Base-by-base conservation (phyloP, 2,113 vertebrate genomes). In the Daboia siamensis region DNA sequence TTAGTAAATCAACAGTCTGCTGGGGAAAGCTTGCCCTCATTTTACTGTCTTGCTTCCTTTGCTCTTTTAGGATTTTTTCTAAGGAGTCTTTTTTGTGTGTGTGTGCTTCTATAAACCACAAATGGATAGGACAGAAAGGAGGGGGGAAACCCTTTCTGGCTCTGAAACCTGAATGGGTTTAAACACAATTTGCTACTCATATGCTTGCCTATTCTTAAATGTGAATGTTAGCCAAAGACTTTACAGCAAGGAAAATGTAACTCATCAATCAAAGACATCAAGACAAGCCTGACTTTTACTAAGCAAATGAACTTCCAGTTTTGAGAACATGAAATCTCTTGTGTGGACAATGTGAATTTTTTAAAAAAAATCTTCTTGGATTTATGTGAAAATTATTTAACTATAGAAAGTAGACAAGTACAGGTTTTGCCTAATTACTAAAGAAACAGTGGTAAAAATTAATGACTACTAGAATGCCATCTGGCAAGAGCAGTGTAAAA, bases 401-500 rank as follows among this genome's bases (percentile, higher is more conserved):
- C 96, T 94, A 93, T 86, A 93, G 87, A 90, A 90, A 85, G 80
- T 24, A 95, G 29, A 92, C 88, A 94, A 95, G 93, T 93, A 15
- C 9, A 93, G 11, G 56, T 94, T 92, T 52, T 96, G 90, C 69
- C 92, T 95, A 96, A 95, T 95, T 96, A 86, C 95, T 95, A 90
- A 95, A 96, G 93, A 90, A 87, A 94, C 24, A 54, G 4, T 87
- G 39, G n/a, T 93, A 93, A 96, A 96, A 95, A 93, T 91, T 95
- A 93, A 87, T 94, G 93, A 95, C 94, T 96, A 95, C 94, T 90
- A 46, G 21, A 95, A 64, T 94, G 61, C 87, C 94, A 61, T 33
- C 33, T 94, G 90, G 56, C 29, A 92, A 95, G 48, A 96, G 86
- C 88, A 96, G 88, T 90, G 87, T 74, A 95, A 97, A 95, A 55